Evolutionary conservation across 2,113 vertebrate genomes (phyloP), one percentile per base, ranked within the genome.

Genomic region (Chunga burmeisteri): DNA sequence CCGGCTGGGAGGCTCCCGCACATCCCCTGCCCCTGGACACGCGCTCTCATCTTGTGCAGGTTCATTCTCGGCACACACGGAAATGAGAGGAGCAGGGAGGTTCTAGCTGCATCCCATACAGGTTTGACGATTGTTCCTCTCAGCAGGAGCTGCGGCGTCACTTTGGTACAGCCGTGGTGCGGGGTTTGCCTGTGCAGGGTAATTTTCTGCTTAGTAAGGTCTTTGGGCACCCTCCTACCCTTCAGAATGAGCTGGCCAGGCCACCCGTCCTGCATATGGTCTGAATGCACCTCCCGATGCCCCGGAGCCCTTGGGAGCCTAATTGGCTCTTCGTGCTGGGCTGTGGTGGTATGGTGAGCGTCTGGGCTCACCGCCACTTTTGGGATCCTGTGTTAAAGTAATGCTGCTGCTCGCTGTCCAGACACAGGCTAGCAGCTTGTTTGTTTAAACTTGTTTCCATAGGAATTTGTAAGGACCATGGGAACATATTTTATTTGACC

Each of bases 1-100:
- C n/a, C 1, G 0, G 34, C 63, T 5, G 0, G 47, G 71, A 27
- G 26, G 25, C 30, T 62, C 42, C 19, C 1, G 5, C 5, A 0
- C 73, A 10, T 29, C 42, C 23, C 59, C 52, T 58, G 46, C 5
- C 44, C n/a, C 36, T 5, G 23, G 44, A 9, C 25, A 32, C 1
- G 2, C 4, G 1, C 13, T 27, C 20, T 34, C 6, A 3, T 11
- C 40, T 19, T 11, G 27, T 2, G 13, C 5, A 11, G 32, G n/a
- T 47, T 30, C 13, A 21, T 16, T 29, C 34, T 16, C n/a, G 56
- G 56, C 34, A 55, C 38, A 21, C 49, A 27, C 1, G 2, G 61
- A 22, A 30, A 7, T 1, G n/a, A 40, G 81, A 46, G 59, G 81
- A 56, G 61, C 44, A 1, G 56, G 38, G 82, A 71, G 49, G 16